Percentiles rank a stretch among this genome's conserved stretches.
Conservation (phyloP, 2,113 vertebrate genomes). For the Hippopotamus amphibius region DNA sequence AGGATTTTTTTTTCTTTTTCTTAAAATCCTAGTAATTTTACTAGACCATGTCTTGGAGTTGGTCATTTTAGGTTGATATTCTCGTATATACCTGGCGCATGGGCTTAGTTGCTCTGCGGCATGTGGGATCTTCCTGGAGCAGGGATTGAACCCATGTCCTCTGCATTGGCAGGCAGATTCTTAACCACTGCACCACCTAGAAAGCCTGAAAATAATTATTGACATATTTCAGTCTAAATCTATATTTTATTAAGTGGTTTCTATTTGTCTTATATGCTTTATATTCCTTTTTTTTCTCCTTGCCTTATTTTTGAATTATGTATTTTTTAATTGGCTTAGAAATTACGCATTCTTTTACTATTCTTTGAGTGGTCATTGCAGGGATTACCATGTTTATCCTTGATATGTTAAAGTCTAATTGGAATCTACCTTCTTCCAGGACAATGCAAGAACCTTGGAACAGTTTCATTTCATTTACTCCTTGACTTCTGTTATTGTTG, state of each 20-base stretch:
- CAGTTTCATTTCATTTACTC: neutral
- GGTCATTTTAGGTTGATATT: neutral
- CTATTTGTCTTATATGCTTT: neutral
- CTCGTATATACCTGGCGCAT: neutral
- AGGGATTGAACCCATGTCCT: too few species aligned
- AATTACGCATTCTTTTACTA: neutral
- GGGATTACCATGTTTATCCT: neutral
- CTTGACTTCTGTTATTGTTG: neutral
- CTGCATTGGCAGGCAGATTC: too few species aligned
- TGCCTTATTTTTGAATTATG: neutral
- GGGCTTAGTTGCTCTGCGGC: too few species aligned
- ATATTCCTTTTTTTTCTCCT: neutral
- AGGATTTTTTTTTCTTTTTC: neutral
- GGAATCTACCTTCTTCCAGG: neutral
- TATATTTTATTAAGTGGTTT: neutral
- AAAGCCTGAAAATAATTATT: neutral
- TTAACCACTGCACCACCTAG: too few species aligned
- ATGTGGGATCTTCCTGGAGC: too few species aligned
- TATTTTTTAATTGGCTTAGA: neutral
- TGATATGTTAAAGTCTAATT: neutral
- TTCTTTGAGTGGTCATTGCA: neutral
- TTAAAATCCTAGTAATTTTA: conserved; percentile 21
- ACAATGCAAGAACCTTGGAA: neutral
- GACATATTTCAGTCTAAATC: neutral
- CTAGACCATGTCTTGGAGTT: neutral